phyloP scores from a whole-genome alignment of 2,888 invertebrate species.

The Melieria crassipennis region DNA sequence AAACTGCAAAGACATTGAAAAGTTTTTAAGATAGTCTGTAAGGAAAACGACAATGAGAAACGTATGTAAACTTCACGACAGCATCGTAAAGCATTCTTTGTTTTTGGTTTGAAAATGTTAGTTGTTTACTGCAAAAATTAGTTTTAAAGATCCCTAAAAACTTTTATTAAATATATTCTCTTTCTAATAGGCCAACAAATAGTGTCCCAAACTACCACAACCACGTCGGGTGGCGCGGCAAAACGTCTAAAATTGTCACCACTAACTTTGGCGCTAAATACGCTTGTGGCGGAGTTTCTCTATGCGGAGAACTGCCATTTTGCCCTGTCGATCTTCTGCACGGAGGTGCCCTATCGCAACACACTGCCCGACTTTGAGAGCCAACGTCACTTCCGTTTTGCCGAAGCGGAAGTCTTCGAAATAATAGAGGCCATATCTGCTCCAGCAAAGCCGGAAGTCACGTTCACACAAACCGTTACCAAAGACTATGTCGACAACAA shows the following conservation, averaged over 20 bases:
- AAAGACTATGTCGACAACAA: conserved; percentile 43
- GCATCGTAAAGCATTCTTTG: too few relatives aligned
- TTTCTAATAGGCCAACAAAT: conserved; percentile 52
- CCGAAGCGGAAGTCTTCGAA: conserved; percentile 52
- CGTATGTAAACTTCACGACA: too few relatives aligned
- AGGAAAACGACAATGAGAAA: too few relatives aligned
- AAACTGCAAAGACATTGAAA: too few relatives aligned
- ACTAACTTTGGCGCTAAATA: conserved; percentile 56
- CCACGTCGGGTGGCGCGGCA: conserved; percentile 36
- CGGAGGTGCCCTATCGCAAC: conserved; percentile 61
- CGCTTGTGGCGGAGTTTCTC: conserved; percentile 64
- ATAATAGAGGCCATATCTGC: conserved; percentile 53
- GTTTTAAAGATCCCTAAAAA: too few relatives aligned
- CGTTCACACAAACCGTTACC: conserved; percentile 37
- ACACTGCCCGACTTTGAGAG: conserved; percentile 59
- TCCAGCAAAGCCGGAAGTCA: conserved; percentile 10
- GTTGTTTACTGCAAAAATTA: too few relatives aligned
- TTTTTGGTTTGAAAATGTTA: too few relatives aligned
- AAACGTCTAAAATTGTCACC: conserved; percentile 56
- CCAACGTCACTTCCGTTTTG: conserved; percentile 58
- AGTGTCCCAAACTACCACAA: conserved; percentile 45
- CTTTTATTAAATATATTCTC: background rate
- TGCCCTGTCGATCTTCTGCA: conserved; percentile 62
- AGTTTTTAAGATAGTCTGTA: too few relatives aligned
- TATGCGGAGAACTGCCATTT: conserved; percentile 63